Evolutionary conservation across 2,888 invertebrate species (phyloP), one percentile per base, ranked within the genome.

Genomic region (Alitta virens): DNA sequence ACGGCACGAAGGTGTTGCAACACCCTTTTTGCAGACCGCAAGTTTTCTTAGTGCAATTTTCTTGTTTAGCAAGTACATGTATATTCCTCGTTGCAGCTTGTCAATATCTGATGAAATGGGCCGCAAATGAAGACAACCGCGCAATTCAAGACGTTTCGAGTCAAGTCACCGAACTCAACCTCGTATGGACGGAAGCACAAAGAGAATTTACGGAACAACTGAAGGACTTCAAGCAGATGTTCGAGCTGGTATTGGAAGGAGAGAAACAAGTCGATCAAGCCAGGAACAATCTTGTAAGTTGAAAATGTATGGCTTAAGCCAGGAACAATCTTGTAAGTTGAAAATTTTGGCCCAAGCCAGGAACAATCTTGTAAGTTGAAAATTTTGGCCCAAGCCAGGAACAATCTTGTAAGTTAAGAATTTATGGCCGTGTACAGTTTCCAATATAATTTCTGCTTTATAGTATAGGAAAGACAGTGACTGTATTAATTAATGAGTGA

Each of bases 171-270:
- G 84, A 85, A 63, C 74, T 85, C 21, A 81, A 81, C 63, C 66
- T 78, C n/a, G 69, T 84, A 50, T 85, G 84, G 84, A 79, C 82
- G 23, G 84, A 84, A 69, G 83, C 82, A 26, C 84, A 85, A 70
- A 78, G 76, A 61, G 83, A 84, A 66, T 84, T 85, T 71, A 75
- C 82, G 83, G 84, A 82, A 42, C 76, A 81, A 51, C 68, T 85
- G 56, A 84, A 83, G 66, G 82, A 83, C 21, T 84, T 83, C 68
- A 78, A 81, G 63, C 78, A 81, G 59, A 81, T 83, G 71, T 84
- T 83, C 76, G 84, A 85, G 68, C 74, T 83, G 75, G 82, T 85
- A 42, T 71, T 84, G 16, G 84, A 85, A 72, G 84, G 84, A 50
- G 84, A 85, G 71, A 80, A 80, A 57, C 81, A 82, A 63, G 78